Percentiles rank a stretch among this genome's conserved stretches.
phyloP scores from a whole-genome alignment of 2,888 invertebrate species.

The Charanyca ferruginea region DNA sequence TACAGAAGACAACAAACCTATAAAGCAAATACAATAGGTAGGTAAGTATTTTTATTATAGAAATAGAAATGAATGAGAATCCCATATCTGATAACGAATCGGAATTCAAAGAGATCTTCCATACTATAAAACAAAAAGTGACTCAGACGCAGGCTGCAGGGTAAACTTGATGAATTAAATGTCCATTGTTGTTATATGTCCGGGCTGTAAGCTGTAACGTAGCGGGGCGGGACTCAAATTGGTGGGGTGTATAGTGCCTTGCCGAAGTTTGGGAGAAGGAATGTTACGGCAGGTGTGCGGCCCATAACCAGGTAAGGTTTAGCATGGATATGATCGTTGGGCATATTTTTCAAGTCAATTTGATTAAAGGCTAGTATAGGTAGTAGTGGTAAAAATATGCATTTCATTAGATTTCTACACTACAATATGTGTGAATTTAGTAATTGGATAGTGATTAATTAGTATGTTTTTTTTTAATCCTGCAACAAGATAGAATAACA shows the following conservation, averaged over 20 bases:
- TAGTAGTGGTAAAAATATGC: not conserved
- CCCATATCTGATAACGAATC: constrained; percentile 40
- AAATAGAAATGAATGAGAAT: constrained; percentile 48
- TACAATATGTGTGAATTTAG: too few relatives aligned
- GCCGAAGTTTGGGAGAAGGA: constrained; percentile 83
- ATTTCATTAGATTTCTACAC: too few relatives aligned
- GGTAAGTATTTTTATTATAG: constrained; percentile 31
- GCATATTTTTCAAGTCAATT: not conserved
- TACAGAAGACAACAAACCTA: not conserved
- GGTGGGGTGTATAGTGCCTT: constrained; percentile 69
- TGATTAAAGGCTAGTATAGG: too few relatives aligned
- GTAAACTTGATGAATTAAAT: constrained; percentile 69
- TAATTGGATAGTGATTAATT: too few relatives aligned
- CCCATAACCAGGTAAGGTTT: constrained; percentile 63
- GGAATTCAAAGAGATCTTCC: constrained; percentile 46
- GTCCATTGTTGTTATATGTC: constrained; percentile 66
- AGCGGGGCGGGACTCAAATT: constrained; percentile 68
- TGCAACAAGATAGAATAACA: not conserved
- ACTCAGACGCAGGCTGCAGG: constrained; percentile 40
- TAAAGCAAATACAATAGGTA: constrained; percentile 13
- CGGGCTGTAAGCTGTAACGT: constrained; percentile 47
- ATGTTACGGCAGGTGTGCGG: constrained; percentile 87
- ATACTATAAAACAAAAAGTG: constrained; percentile 57
- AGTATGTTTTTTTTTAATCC: too few relatives aligned
- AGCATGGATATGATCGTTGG: constrained; percentile 69